Evolutionary conservation across 2,113 vertebrate genomes (phyloP), one percentile per base, ranked within the genome.

Genomic region (Patagioenas fasciata): DNA sequence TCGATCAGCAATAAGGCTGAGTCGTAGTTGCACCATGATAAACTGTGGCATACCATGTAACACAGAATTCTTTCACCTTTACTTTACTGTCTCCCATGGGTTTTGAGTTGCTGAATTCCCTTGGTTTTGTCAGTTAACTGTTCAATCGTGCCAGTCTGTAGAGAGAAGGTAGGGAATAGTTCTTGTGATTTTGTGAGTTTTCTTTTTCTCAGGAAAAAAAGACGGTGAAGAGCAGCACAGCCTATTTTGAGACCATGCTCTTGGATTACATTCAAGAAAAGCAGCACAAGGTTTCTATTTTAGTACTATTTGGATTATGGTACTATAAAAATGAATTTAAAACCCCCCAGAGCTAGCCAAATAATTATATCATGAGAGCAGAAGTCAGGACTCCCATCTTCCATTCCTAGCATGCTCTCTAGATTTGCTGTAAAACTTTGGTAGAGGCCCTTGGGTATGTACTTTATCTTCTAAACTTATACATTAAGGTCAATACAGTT

Each of bases 181-280:
- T 75, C 88, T 81, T 42, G 28, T 44, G 58, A 65, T 84, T 84
- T 79, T 61, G 53, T 20, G 72, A 87, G 15, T 51, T 93, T 74
- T 69, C 54, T 95, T 82, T 66, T 79, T 71, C 70, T 85, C 53
- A 72, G 26, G 53, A 57, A 79, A 85, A 86, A 73, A 79, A 3
- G 9, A 58, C 4, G 18, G 48, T 64, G 31, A 61, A 88, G 92
- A 91, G 36, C 28, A 72, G 66, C 24, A 44, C 25, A 75, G 74
- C 29, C 36, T 95, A 83, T 80, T 94, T 80, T 94, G 73, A 78
- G 67, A 88, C 14, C 17, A 34, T 36, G 24, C 61, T 91, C 54
- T 81, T 97, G 91, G 84, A 91, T 54, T 80, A 80, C 57, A 29
- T 71, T 91, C 94, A 96, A 95, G 87, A 94, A 94, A 95, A 96